Evolutionary conservation across 2,888 invertebrate species (phyloP).

Genomic region (Timema podura): DNA sequence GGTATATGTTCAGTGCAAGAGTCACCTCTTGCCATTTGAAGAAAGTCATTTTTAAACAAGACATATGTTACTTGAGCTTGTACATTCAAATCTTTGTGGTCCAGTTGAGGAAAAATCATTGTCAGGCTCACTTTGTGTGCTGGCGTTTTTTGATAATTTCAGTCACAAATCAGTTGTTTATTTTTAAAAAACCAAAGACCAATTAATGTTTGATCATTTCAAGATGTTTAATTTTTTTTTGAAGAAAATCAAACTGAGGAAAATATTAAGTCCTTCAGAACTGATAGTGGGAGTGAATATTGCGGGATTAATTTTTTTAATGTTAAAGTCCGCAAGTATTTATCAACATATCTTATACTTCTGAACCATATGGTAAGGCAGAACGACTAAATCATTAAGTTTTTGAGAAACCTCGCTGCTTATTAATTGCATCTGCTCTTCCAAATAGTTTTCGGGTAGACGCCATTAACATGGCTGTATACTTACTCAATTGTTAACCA

Average conservation of each 20-base stretch:
- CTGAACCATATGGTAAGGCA: background rate
- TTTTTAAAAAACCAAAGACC: too few relatives aligned
- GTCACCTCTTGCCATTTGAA: background rate
- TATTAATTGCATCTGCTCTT: background rate
- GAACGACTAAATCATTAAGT: background rate
- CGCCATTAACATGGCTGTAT: background rate
- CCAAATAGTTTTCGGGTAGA: background rate
- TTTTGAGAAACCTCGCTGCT: background rate
- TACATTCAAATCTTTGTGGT: background rate
- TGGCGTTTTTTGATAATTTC: background rate
- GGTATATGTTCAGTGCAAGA: background rate
- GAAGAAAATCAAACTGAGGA: background rate
- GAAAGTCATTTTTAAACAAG: background rate
- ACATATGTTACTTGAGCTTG: background rate
- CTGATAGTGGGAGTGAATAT: background rate
- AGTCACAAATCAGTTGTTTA: background rate
- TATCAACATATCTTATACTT: background rate
- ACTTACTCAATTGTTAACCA: background rate
- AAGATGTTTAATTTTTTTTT: background rate
- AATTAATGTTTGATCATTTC: too few relatives aligned
- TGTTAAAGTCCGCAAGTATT: background rate
- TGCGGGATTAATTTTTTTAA: background rate
- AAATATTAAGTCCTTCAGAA: background rate
- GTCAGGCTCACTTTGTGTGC: background rate
- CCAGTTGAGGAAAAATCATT: background rate